Percentiles rank a stretch among this genome's conserved stretches.
Evolutionary conservation across 2,797 vertebrate species (phyloP).

Genomic region (Anguilla obscura): DNA sequence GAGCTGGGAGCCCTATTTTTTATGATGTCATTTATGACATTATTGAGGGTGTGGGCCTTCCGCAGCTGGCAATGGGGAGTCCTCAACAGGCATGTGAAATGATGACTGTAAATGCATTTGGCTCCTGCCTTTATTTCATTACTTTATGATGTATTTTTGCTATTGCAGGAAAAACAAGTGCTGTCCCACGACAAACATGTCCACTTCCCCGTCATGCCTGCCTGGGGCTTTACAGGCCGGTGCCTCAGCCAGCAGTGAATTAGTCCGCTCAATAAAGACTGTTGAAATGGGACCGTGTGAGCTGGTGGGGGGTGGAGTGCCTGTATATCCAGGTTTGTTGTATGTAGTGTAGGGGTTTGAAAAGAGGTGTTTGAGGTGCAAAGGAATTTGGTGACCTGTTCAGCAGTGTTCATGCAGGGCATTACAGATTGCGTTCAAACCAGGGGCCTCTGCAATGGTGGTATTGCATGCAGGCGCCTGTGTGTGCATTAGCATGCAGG

Average conservation of each 20-base stretch:
- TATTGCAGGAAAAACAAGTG: not conserved
- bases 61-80: not conserved
- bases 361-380: not conserved
- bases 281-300: not conserved
- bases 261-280: not conserved
- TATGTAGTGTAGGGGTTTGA: not conserved
- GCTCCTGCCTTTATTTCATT: not conserved
- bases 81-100: not conserved
- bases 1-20: not conserved
- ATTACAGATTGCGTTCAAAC: not conserved
- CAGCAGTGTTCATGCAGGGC: not conserved
- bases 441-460: not conserved
- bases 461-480: not conserved
- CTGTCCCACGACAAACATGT: not conserved
- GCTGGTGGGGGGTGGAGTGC: not conserved
- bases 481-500: not conserved
- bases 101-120: not conserved
- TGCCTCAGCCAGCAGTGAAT: not conserved
- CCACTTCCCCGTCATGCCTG: not conserved
- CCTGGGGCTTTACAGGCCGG: not conserved
- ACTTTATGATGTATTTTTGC: not conserved
- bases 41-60: not conserved
- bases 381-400: not conserved
- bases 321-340: not conserved
- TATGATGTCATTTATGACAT: conserved; percentile 4